Percentiles rank a stretch among this genome's conserved stretches.
Conservation (phyloP, 2,888 invertebrate genomes). For the Platycnemis pennipes region DNA sequence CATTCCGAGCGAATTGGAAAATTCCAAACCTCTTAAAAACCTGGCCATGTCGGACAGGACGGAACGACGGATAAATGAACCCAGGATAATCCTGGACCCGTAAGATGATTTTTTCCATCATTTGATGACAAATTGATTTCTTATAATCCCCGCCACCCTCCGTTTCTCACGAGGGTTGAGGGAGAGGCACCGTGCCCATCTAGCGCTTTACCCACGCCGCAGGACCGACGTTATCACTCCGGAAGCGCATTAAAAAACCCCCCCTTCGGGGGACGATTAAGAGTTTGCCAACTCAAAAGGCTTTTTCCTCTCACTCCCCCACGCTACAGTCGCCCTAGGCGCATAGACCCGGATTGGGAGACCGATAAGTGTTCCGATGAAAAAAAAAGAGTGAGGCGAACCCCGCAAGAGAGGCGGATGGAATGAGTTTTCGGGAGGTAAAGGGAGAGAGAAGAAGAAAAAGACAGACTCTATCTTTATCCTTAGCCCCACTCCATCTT, state of each 20-base stretch:
- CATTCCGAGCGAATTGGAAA: too few species aligned
- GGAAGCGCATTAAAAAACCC: slow-evolving; percentile 14
- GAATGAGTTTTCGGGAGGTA: not conserved
- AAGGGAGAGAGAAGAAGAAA: not conserved
- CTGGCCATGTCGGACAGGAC: too few species aligned
- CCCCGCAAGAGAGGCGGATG: not conserved
- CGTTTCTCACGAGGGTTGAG: not conserved
- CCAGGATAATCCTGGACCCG: not conserved
- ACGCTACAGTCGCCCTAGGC: too few species aligned
- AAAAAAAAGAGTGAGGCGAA: not conserved
- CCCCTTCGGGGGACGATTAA: not conserved
- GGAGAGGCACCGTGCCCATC: not conserved
- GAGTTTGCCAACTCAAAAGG: slow-evolving; percentile 32
- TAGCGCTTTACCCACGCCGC: not conserved
- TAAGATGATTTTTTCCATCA: not conserved
- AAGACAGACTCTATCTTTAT: not conserved
- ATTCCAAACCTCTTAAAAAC: not conserved
- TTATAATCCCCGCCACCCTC: not conserved
- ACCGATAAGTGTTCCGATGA: slow-evolving; percentile 12
- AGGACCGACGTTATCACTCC: not conserved
- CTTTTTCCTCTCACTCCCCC: not conserved
- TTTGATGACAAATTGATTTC: not conserved
- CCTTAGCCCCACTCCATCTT: not conserved
- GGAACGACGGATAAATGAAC: not conserved
- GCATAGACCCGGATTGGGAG: not conserved